Percentiles rank a stretch among this genome's conserved stretches.
Evolutionary conservation across 1,140 invertebrate species (phyloP).

Genomic region (Brachionus rotundiformis): DNA sequence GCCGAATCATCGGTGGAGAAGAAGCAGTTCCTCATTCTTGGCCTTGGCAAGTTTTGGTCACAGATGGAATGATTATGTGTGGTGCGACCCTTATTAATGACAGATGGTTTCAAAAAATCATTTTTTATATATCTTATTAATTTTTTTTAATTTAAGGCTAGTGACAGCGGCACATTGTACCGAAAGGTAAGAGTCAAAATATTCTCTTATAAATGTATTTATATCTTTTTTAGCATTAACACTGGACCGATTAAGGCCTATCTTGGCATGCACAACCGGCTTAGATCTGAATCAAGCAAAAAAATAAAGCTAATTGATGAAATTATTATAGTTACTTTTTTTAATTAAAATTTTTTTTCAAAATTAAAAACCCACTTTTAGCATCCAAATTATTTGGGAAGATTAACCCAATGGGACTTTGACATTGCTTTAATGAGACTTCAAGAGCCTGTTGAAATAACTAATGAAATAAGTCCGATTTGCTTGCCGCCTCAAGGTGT

Average conservation of each 20-base stretch:
- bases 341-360: not conserved
- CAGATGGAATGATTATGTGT: slow-evolving; percentile 43
- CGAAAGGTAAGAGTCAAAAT: slow-evolving; percentile 40
- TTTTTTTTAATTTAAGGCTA: not conserved
- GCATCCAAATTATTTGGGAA: slow-evolving; percentile 52
- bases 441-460: slow-evolving; percentile 47
- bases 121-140: not conserved
- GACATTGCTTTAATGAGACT: slow-evolving; percentile 54
- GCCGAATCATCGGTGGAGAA: slow-evolving; percentile 20
- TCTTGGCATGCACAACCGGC: slow-evolving; percentile 46
- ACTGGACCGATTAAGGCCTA: slow-evolving; percentile 33
- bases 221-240: not conserved
- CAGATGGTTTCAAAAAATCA: not conserved
- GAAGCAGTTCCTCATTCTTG: slow-evolving; percentile 44
- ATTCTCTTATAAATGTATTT: not conserved
- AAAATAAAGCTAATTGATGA: not conserved
- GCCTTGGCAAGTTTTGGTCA: slow-evolving; percentile 48
- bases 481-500: slow-evolving; percentile 50
- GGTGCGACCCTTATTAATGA: slow-evolving; percentile 23
- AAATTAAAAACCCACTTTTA: not conserved
- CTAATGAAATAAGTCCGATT: slow-evolving; percentile 54
- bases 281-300: slow-evolving; percentile 45
- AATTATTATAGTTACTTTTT: slow-evolving; percentile 21
- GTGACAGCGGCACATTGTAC: slow-evolving; percentile 49
- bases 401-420: slow-evolving; percentile 68